These are phyloP conservation scores for Ichneumoninae sp. DNA, from an alignment of 2,888 invertebrate species.

Conservation along the genomic window DNA sequence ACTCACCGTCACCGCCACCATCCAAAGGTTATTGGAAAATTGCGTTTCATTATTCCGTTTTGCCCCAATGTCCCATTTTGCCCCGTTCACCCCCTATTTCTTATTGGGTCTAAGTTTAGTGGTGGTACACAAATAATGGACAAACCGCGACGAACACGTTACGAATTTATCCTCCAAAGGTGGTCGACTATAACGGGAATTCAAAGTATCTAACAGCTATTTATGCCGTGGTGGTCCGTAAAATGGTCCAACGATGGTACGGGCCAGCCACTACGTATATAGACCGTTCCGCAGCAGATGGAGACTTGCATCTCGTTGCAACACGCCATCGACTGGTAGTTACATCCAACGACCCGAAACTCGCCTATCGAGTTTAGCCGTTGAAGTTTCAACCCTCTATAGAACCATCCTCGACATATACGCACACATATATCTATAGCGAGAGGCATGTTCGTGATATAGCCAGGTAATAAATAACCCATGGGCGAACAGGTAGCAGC, in stretches of 20 bases:
- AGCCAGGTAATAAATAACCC: slow-evolving; percentile 42
- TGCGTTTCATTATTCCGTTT: no score
- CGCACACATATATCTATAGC: slow-evolving; percentile 12
- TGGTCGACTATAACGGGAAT: background rate
- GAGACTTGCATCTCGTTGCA: slow-evolving; percentile 1
- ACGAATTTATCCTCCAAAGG: background rate
- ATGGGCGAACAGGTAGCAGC: slow-evolving; percentile 12
- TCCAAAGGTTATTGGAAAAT: no score
- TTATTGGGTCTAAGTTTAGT: background rate
- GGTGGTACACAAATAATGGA: background rate
- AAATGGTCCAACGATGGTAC: background rate
- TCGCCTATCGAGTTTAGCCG: slow-evolving; percentile 45
- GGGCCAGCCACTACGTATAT: background rate
- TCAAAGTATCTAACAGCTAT: slow-evolving; percentile 7
- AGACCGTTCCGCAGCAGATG: background rate
- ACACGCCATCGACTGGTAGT: slow-evolving; percentile 27
- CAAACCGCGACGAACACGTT: background rate
- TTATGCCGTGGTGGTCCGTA: background rate
- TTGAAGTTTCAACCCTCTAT: slow-evolving; percentile 33
- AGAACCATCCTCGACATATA: background rate
- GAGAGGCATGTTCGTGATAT: slow-evolving; percentile 6
- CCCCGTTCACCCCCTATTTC: background rate
- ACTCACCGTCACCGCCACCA: no score
- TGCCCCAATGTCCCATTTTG: no score
- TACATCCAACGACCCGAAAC: slow-evolving; percentile 42